phyloP scores from a whole-genome alignment of 2,113 vertebrate genomes.

The Thinocorus orbignyianus region DNA sequence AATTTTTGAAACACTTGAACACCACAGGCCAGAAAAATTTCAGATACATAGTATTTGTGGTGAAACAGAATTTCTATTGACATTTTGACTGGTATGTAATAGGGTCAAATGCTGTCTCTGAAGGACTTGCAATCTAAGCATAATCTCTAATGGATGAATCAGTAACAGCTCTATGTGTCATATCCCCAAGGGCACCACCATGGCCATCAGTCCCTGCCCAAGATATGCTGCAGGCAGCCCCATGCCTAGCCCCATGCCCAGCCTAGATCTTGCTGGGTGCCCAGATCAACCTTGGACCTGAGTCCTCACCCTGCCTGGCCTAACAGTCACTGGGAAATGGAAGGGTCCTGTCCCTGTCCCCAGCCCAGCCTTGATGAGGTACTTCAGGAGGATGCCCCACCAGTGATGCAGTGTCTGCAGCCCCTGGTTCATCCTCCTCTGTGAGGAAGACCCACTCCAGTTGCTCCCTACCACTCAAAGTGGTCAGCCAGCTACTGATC shows the following conservation, averaged over 20 bases:
- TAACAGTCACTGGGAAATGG: accelerated
- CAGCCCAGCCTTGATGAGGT: accelerated
- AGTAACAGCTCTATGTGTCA: neutral
- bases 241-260: accelerated
- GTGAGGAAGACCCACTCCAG: neutral
- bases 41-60: neutral
- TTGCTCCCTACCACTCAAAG: neutral
- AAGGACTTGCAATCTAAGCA: neutral
- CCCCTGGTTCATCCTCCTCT: neutral
- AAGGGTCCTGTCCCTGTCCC: neutral
- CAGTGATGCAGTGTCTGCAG: neutral
- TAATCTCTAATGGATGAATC: neutral
- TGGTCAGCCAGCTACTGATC: accelerated
- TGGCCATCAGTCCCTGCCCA: neutral
- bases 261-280: neutral
- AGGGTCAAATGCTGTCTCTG: neutral
- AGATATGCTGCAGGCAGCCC: neutral
- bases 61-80: neutral
- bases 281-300: neutral
- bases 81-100: neutral
- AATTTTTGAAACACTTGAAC: neutral
- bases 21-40: neutral
- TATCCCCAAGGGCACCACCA: neutral
- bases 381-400: neutral
- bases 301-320: neutral